Conservation (phyloP, 53 echinoderm and acorn worm species). For the Arbacia lixula region DNA sequence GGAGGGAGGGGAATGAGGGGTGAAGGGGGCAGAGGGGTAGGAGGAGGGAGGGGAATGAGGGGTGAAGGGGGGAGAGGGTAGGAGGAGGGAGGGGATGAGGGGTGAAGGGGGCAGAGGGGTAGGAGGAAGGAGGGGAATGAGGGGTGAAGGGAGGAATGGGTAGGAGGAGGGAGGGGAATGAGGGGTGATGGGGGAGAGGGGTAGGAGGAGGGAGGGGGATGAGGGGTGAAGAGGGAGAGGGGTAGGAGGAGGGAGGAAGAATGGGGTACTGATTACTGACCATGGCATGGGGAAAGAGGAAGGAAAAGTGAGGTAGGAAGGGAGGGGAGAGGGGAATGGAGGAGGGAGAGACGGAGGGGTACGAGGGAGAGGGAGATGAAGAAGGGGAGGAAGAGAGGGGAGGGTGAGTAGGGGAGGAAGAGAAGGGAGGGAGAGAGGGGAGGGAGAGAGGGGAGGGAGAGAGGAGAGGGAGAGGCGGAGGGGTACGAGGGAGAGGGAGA, state of each 20-base stretch:
- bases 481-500: not conserved
- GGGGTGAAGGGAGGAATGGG: not conserved
- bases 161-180: not conserved
- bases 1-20: not conserved
- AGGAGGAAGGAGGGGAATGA: not conserved
- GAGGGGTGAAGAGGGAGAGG: not conserved
- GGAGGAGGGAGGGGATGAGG: not conserved
- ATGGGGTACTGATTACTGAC: no score
- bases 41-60: not conserved
- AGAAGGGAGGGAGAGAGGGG: no score
- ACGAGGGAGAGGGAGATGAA: no score
- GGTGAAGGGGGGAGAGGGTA: no score
- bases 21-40: not conserved
- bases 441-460: not conserved
- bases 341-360: no score
- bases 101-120: not conserved
- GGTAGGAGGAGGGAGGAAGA: not conserved
- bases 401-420: no score
- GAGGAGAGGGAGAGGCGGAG: not conserved
- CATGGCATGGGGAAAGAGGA: no score
- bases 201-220: not conserved
- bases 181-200: not conserved
- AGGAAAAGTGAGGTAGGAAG: no score
- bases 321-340: no score
- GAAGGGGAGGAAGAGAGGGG: no score